Percentiles rank a stretch among this genome's conserved stretches.
These are phyloP conservation scores for Ametastegia equiseti DNA, from an alignment of 2,888 invertebrate species.

Conservation along the genomic window DNA sequence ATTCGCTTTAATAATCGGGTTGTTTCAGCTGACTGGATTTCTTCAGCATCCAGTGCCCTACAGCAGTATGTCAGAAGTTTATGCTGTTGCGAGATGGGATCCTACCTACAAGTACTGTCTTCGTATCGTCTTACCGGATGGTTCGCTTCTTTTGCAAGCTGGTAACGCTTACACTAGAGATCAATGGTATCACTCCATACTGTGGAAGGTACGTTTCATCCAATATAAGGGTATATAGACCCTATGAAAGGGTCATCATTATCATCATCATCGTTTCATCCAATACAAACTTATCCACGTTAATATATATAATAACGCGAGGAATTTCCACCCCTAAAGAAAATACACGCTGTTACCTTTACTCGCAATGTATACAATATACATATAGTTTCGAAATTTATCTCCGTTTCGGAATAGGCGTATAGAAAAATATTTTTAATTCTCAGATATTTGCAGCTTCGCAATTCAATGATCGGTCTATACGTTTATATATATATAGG, in stretches of 20 bases:
- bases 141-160: slow-evolving; percentile 86
- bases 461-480: neutral
- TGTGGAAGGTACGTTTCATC: slow-evolving; percentile 83
- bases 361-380: no score
- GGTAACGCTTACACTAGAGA: slow-evolving; percentile 88
- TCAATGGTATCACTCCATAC: slow-evolving; percentile 89
- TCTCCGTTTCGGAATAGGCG: no score
- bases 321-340: no score
- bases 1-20: neutral
- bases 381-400: no score
- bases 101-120: slow-evolving; percentile 89
- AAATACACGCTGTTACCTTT: no score
- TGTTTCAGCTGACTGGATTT: slow-evolving; percentile 80
- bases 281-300: no score
- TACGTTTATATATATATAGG: no score
- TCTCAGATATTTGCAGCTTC: neutral
- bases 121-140: slow-evolving; percentile 86
- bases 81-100: slow-evolving; percentile 87
- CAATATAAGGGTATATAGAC: no score
- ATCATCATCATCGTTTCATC: no score
- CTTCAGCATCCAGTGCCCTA: slow-evolving; percentile 84
- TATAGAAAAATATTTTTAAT: neutral
- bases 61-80: slow-evolving; percentile 87
- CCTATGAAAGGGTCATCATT: neutral
- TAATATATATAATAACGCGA: no score